phyloP scores from a whole-genome alignment of 2,113 vertebrate species.

The Burhinus oedicnemus region DNA sequence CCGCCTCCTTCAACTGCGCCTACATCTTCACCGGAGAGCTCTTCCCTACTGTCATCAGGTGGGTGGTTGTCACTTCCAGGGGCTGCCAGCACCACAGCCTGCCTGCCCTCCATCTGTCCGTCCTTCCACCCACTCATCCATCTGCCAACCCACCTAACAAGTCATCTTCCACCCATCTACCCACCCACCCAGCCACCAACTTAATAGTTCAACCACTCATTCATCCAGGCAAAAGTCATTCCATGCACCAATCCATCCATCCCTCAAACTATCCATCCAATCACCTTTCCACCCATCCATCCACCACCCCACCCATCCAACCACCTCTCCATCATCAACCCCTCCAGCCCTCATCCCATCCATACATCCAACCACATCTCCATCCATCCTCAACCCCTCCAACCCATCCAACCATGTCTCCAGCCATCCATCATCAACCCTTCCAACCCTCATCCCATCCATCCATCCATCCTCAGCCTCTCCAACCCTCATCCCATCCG shows the following conservation, averaged over 20 bases:
- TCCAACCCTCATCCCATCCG: not conserved
- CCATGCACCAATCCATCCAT: not conserved
- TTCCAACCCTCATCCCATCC: not conserved
- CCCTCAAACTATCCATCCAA: too few relatives aligned
- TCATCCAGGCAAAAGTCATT: not conserved
- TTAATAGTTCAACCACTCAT: not conserved
- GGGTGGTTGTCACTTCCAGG: not conserved
- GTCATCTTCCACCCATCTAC: not conserved
- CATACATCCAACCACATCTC: not conserved
- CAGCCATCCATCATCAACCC: not conserved
- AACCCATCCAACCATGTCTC: not conserved
- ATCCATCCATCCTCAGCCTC: not conserved
- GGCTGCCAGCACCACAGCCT: not conserved
- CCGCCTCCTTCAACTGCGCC: slow-evolving; percentile 81
- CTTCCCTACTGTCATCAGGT: slow-evolving; percentile 75
- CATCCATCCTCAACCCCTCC: not conserved
- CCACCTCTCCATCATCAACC: too few relatives aligned
- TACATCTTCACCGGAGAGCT: slow-evolving; percentile 67
- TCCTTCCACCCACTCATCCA: not conserved
- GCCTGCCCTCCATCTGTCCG: rapidly evolving
- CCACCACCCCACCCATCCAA: not conserved
- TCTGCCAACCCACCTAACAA: too few relatives aligned
- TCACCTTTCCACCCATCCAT: not conserved
- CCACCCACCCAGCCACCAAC: not conserved
- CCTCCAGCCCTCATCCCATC: not conserved